These are phyloP conservation scores for Druceiella hillmani DNA, from an alignment of 2,888 invertebrate species.

Conservation along the genomic window DNA sequence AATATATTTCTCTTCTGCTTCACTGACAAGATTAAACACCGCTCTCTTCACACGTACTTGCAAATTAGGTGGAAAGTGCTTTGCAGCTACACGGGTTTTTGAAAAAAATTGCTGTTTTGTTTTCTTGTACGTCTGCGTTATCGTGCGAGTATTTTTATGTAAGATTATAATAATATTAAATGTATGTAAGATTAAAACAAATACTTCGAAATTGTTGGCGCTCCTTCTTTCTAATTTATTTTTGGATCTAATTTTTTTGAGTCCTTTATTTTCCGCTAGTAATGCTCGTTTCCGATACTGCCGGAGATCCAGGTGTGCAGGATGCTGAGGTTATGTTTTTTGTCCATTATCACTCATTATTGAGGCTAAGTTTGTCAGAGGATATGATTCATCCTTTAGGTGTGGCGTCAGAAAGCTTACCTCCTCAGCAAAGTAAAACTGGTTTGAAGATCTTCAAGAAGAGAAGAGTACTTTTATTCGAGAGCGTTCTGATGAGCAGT, in stretches of 20 bases:
- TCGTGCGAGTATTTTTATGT: conserved; percentile 14
- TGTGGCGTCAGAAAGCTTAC: conserved; percentile 11
- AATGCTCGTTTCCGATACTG: conserved; percentile 10
- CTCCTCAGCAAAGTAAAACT: conserved; percentile 11
- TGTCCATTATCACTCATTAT: conserved; percentile 14
- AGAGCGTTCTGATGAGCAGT: no score
- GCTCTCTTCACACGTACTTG: conserved; percentile 17
- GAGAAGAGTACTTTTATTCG: no score
- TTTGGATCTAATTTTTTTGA: conserved; percentile 13
- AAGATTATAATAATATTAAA: no score
- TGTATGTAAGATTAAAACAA: conserved; percentile 15
- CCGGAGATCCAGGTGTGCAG: conserved; percentile 11
- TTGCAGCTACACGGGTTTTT: conserved; percentile 17
- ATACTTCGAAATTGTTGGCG: conserved; percentile 12
- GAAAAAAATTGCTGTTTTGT: conserved; percentile 16
- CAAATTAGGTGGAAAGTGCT: conserved; percentile 14
- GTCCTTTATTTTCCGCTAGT: no score
- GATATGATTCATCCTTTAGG: conserved; percentile 10
- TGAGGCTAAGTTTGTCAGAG: conserved; percentile 10
- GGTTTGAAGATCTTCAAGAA: no score
- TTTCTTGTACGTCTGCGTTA: conserved; percentile 13
- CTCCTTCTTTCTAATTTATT: conserved; percentile 14
- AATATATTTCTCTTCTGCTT: conserved; percentile 11
- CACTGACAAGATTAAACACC: conserved; percentile 17
- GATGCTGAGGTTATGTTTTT: conserved; percentile 13